Evolutionary conservation across 2,113 vertebrate species (phyloP).

Genomic region (Prunella himalayana): DNA sequence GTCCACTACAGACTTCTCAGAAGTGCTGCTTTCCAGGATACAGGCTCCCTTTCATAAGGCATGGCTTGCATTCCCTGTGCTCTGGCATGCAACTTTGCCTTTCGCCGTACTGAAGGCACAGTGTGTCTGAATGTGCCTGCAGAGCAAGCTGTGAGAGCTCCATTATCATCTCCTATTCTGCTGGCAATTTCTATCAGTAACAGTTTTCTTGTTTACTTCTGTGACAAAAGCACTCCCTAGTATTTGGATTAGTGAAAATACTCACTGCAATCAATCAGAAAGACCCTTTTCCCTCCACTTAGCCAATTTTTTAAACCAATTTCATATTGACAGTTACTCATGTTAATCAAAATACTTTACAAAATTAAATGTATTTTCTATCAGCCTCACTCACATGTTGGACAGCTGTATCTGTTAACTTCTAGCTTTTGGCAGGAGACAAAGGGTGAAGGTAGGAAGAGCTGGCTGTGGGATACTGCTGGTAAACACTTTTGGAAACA

Average conservation of each 20-base stretch:
- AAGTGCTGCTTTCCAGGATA: conserved; percentile 24
- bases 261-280: background rate
- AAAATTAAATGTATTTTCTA: background rate
- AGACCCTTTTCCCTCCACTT: background rate
- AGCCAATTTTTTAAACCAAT: background rate
- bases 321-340: background rate
- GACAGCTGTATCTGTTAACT: background rate
- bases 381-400: fast-evolving
- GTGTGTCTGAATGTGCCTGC: background rate
- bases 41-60: conserved; percentile 31
- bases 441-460: background rate
- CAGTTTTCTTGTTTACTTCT: background rate
- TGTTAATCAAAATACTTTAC: background rate
- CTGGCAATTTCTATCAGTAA: background rate
- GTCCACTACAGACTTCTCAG: background rate
- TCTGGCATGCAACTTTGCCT: background rate
- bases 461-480: background rate
- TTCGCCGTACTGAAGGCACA: background rate
- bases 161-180: background rate
- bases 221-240: background rate
- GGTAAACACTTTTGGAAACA: background rate
- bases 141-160: background rate
- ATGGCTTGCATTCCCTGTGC: background rate
- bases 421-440: background rate
- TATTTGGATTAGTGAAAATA: background rate